phyloP scores from a whole-genome alignment of 2,888 invertebrate genomes.

The Schizaphis graminum region DNA sequence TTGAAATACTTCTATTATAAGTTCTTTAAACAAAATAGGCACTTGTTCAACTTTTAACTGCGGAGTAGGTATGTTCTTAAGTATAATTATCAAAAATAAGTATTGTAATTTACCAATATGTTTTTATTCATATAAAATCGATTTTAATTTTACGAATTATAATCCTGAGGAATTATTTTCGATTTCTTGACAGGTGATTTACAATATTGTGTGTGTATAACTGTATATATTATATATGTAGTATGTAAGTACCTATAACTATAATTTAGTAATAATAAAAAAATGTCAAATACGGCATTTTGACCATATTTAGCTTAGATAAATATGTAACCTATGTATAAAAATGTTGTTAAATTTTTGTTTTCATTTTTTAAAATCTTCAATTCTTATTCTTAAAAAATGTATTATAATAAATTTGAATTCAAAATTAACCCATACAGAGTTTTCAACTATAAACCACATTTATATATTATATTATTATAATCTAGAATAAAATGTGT shows the following conservation, averaged over 20 bases:
- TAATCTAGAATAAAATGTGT: background rate
- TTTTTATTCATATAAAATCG: background rate
- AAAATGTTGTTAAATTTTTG: background rate
- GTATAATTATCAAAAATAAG: background rate
- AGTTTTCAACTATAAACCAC: background rate
- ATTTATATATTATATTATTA: background rate
- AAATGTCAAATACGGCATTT: background rate
- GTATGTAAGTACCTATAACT: background rate
- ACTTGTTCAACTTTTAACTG: background rate
- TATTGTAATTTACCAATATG: background rate
- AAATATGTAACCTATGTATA: background rate
- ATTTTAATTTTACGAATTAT: background rate
- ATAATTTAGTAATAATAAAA: background rate
- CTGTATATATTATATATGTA: background rate
- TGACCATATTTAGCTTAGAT: background rate
- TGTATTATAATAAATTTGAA: background rate
- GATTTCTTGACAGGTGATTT: background rate
- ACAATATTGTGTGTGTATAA: background rate
- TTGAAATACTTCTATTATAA: background rate
- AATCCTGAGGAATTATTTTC: background rate
- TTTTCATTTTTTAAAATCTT: background rate
- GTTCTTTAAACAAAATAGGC: background rate
- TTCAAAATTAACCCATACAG: background rate
- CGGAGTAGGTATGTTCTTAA: background rate
- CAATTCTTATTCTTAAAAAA: background rate